Percentiles rank a stretch among this genome's conserved stretches.
These are phyloP conservation scores for Pteropus alecto DNA, from an alignment of 2,113 vertebrate species.

Conservation along the genomic window DNA sequence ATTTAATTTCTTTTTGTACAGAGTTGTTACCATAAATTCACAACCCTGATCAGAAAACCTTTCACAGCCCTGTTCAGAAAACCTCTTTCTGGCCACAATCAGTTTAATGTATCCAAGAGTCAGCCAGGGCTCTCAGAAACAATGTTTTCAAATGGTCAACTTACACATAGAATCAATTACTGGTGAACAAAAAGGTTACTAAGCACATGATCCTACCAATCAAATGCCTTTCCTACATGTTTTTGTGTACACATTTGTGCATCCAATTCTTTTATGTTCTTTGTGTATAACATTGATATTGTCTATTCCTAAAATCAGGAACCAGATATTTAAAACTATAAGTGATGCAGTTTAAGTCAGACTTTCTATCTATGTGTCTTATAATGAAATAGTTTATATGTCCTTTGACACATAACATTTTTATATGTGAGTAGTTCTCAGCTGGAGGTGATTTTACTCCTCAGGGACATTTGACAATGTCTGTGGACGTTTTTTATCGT, in stretches of 20 bases:
- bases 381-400: neutral
- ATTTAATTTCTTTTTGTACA: slow-evolving; percentile 31
- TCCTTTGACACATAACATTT: neutral
- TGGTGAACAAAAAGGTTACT: neutral
- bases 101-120: neutral
- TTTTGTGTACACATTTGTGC: neutral
- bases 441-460: neutral
- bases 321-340: neutral
- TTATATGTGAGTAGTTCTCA: slow-evolving; percentile 19
- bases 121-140: neutral
- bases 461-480: neutral
- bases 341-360: neutral
- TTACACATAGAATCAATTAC: neutral
- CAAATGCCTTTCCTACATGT: neutral
- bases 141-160: neutral
- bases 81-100: neutral
- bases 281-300: neutral
- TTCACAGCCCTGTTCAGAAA: neutral
- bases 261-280: neutral
- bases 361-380: neutral
- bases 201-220: neutral
- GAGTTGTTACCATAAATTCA: slow-evolving; percentile 24
- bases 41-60: slow-evolving; percentile 29
- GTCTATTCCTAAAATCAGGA: slow-evolving; percentile 23
- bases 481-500: neutral